Percentiles rank a stretch among this genome's conserved stretches.
These are phyloP conservation scores for Brachionus sp. DNA, from an alignment of 1,140 invertebrate genomes.

Conservation along the genomic window DNA sequence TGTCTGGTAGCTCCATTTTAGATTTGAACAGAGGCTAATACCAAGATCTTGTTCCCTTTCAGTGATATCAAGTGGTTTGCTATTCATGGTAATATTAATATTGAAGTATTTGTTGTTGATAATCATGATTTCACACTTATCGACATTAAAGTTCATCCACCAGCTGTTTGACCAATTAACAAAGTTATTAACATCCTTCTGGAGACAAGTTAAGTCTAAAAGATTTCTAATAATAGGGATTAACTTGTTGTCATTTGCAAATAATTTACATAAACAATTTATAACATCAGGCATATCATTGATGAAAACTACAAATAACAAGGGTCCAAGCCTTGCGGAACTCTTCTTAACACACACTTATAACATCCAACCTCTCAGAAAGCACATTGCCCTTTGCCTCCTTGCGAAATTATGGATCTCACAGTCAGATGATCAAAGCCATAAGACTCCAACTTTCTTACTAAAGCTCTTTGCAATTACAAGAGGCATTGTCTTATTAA, in stretches of 20 bases:
- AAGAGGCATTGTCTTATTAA: too few relatives aligned
- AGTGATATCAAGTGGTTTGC: not conserved
- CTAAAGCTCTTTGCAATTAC: too few relatives aligned
- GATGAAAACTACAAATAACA: too few relatives aligned
- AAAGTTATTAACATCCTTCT: not conserved
- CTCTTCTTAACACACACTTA: too few relatives aligned
- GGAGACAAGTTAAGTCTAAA: not conserved
- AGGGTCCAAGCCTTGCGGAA: too few relatives aligned
- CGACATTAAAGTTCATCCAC: not conserved
- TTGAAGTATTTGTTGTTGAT: not conserved
- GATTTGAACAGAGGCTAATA: not conserved
- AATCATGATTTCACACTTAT: not conserved
- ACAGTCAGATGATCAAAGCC: not conserved
- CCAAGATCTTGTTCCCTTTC: too few relatives aligned
- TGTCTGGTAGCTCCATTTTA: not conserved
- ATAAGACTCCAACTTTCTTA: too few relatives aligned
- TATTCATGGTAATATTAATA: not conserved
- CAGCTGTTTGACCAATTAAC: not conserved
- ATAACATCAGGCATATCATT: too few relatives aligned
- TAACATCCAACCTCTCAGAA: not conserved
- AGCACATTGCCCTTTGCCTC: not conserved
- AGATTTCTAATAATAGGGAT: not conserved
- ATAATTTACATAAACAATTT: too few relatives aligned
- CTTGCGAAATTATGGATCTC: not conserved
- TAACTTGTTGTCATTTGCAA: not conserved